These are phyloP conservation scores for Paradisaea rubra DNA, from an alignment of 2,113 vertebrate species.

Conservation along the genomic window DNA sequence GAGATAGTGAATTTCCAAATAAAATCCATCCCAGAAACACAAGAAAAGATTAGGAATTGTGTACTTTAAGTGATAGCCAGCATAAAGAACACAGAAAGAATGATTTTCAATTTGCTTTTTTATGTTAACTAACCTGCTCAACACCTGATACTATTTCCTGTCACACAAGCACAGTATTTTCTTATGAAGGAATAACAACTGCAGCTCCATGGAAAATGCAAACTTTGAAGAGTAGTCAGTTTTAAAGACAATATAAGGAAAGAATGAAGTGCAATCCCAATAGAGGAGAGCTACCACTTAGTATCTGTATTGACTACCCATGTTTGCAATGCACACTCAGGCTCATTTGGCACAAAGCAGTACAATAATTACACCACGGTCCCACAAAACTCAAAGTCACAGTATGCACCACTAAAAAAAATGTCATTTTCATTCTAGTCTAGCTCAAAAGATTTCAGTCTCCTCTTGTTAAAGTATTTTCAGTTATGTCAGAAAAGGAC, in stretches of 20 bases:
- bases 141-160: background rate
- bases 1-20: background rate
- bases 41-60: background rate
- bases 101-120: background rate
- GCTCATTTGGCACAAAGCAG: background rate
- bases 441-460: background rate
- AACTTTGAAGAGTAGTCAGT: background rate
- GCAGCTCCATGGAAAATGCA: background rate
- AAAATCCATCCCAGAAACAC: background rate
- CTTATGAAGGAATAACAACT: background rate
- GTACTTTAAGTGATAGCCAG: background rate
- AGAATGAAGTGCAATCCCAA: background rate
- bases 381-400: background rate
- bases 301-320: background rate
- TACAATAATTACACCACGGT: background rate
- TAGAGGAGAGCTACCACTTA: background rate
- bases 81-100: background rate
- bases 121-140: background rate
- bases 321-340: background rate
- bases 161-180: background rate
- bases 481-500: background rate
- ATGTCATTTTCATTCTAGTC: background rate
- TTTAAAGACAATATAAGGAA: background rate
- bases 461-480: slow-evolving; percentile 8
- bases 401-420: background rate